Conservation (phyloP, 1,140 invertebrate genomes). For the Globodera rostochiensis region DNA sequence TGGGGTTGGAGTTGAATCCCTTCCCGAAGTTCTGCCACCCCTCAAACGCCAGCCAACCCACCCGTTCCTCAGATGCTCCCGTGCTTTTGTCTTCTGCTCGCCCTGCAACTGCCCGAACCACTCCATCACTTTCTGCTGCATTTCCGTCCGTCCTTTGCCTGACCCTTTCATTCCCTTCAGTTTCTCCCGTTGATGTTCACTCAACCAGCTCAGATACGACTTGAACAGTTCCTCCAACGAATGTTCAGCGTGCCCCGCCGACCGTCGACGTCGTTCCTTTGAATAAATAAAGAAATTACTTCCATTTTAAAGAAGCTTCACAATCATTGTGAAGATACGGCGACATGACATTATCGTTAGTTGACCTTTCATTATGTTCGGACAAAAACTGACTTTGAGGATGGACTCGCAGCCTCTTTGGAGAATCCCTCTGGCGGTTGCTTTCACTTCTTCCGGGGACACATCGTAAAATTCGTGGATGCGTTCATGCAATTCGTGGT, state of each 20-base stretch:
- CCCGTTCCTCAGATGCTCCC: conserved; percentile 30
- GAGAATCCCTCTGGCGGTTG: conserved; percentile 18
- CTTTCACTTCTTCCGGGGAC: conserved; percentile 28
- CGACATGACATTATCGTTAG: conserved; percentile 25
- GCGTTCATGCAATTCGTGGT: conserved; percentile 24
- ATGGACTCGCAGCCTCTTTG: conserved; percentile 20
- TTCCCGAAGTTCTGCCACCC: not conserved
- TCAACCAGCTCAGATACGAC: conserved; percentile 45
- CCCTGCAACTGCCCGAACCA: conserved; percentile 34
- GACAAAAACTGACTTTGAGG: not conserved
- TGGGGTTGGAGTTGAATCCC: not conserved
- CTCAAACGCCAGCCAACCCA: not conserved
- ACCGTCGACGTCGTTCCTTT: conserved; percentile 14
- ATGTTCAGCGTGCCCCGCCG: conserved; percentile 10
- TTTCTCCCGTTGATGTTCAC: conserved; percentile 40
- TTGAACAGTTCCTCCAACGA: conserved; percentile 45
- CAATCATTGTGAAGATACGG: conserved; percentile 25
- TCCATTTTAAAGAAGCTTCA: not conserved
- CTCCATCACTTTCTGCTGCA: conserved; percentile 49
- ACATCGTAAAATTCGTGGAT: conserved; percentile 28
- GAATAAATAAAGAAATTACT: conserved; percentile 7
- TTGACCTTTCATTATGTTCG: too few relatives aligned
- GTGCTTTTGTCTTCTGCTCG: conserved; percentile 34
- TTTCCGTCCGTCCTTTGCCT: conserved; percentile 45
- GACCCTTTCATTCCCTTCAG: conserved; percentile 33